These are phyloP conservation scores for Oscheius sp. DNA, from an alignment of 1,140 invertebrate species.

Conservation along the genomic window DNA sequence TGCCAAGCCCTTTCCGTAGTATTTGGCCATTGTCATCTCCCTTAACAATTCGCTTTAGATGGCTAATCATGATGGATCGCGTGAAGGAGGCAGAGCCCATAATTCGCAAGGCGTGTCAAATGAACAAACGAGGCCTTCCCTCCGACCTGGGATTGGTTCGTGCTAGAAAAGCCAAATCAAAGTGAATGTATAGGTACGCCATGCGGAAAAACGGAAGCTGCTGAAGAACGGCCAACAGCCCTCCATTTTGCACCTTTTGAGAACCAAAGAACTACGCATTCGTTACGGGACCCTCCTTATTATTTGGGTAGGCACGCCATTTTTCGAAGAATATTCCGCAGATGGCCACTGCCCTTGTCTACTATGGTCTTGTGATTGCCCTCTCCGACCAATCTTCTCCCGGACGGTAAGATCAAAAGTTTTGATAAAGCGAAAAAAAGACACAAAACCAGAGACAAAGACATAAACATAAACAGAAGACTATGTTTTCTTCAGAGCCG, in stretches of 20 bases:
- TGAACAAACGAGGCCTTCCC: conserved; percentile 53
- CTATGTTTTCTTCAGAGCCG: conserved; percentile 35
- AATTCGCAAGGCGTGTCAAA: conserved; percentile 54
- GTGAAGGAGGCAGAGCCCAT: conserved; percentile 49
- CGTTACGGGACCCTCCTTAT: conserved; percentile 51
- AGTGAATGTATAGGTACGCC: conserved; percentile 16
- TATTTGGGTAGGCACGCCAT: conserved; percentile 47
- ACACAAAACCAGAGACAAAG: no score
- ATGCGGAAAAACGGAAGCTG: conserved; percentile 53
- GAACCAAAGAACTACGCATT: conserved; percentile 44
- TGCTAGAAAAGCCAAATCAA: background rate
- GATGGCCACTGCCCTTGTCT: conserved; percentile 48
- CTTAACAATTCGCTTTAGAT: conserved; percentile 36
- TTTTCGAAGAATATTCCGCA: background rate
- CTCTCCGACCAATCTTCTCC: conserved; percentile 60
- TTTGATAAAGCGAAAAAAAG: background rate
- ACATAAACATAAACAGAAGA: no score
- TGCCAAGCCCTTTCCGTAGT: background rate
- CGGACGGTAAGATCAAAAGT: conserved; percentile 39
- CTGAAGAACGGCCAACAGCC: conserved; percentile 49
- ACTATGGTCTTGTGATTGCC: conserved; percentile 59
- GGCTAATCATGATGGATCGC: conserved; percentile 41
- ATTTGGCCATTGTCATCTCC: no score
- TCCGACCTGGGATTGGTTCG: conserved; percentile 52
- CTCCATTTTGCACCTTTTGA: conserved; percentile 55